A percentile compares a stretch with the other conserved stretches of the same genome.
phyloP scores from a whole-genome alignment of 2,797 vertebrate genomes.

The Poeciliopsis presidionis region DNA sequence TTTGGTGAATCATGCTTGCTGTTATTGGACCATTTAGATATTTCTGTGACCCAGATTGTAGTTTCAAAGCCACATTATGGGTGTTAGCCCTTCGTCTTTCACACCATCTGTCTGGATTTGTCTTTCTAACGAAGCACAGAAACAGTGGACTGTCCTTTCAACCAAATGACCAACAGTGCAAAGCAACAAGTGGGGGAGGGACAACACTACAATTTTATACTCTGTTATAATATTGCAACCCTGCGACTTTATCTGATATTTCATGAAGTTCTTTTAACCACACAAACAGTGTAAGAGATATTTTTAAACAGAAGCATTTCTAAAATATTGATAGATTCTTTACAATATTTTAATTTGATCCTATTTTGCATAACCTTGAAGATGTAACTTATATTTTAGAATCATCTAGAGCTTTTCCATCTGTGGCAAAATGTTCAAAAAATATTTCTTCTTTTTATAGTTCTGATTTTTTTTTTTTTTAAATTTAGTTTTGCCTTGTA shows the following conservation, averaged over 20 bases:
- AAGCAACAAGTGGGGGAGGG: not conserved
- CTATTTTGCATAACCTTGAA: not conserved
- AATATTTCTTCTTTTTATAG: not conserved
- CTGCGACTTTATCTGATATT: not conserved
- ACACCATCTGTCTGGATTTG: not conserved
- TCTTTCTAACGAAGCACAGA: not conserved
- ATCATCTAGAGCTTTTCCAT: not conserved
- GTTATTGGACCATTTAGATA: no score
- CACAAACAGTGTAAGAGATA: not conserved
- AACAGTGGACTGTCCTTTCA: not conserved
- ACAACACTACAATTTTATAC: not conserved
- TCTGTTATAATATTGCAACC: no score
- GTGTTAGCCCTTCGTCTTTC: not conserved
- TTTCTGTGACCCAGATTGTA: no score
- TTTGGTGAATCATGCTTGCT: no score
- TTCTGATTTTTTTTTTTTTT: not conserved
- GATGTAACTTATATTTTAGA: not conserved
- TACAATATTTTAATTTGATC: not conserved
- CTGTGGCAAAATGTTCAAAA: not conserved
- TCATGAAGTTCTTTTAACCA: not conserved
- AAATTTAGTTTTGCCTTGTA: not conserved
- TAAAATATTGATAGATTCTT: not conserved
- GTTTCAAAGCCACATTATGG: not conserved
- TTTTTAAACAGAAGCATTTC: not conserved
- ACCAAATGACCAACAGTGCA: not conserved